Conservation (phyloP, 2,113 vertebrate genomes). For the Riparia riparia region DNA sequence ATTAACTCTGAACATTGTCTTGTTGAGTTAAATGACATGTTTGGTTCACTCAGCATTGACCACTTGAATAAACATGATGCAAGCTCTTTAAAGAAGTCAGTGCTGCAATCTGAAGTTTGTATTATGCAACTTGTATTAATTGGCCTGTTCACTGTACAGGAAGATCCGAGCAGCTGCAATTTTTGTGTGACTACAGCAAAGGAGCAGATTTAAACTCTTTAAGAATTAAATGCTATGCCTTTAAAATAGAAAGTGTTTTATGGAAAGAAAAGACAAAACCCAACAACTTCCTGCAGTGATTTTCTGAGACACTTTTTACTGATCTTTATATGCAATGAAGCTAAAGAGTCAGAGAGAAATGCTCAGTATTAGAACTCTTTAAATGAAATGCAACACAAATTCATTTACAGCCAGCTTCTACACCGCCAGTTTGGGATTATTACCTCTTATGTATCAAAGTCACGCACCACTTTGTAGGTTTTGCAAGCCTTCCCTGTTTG, state of each 20-base stretch:
- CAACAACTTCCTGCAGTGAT: not conserved
- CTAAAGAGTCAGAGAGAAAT: not conserved
- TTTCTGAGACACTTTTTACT: not conserved
- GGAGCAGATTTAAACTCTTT: not conserved
- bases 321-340: conserved; percentile 3
- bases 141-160: not conserved
- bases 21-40: not conserved
- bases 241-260: not conserved
- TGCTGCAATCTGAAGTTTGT: not conserved
- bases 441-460: not conserved
- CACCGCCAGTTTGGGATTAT: not conserved
- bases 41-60: not conserved
- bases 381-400: not conserved
- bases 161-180: not conserved
- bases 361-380: not conserved
- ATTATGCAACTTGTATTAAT: not conserved
- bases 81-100: not conserved
- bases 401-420: not conserved
- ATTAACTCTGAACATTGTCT: not conserved
- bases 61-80: not conserved
- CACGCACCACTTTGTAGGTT: not conserved
- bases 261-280: not conserved
- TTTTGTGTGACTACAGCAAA: not conserved
- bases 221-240: not conserved
- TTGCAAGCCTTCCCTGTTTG: not conserved